Conservation (phyloP, 2,113 vertebrate species). For the Elaphurus davidianus region DNA sequence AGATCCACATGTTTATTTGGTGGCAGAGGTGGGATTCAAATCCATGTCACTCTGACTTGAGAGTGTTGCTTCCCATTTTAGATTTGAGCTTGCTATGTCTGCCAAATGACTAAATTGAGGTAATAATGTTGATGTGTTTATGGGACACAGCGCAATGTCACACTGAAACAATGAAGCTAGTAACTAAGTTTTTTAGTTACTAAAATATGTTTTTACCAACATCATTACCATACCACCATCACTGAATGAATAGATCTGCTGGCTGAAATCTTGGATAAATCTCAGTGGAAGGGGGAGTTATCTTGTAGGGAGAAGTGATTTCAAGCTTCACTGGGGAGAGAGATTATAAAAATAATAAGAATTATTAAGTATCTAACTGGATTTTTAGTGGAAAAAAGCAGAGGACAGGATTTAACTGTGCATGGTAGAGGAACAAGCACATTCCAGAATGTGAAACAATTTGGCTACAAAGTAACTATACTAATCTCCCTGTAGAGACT, state of each 20-base stretch:
- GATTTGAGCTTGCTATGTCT: background rate
- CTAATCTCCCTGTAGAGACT: background rate
- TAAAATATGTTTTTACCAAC: background rate
- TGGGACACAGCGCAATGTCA: background rate
- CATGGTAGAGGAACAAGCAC: background rate
- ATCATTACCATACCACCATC: background rate
- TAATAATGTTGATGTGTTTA: background rate
- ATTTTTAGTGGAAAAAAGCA: background rate
- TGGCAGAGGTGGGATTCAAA: background rate
- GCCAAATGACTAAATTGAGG: background rate
- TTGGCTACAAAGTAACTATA: background rate
- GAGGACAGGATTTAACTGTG: background rate
- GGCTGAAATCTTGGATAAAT: conserved; percentile 13
- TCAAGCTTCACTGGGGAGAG: background rate
- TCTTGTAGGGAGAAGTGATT: background rate
- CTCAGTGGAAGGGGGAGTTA: background rate
- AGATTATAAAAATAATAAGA: conserved; percentile 9
- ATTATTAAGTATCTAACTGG: background rate
- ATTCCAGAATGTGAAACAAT: background rate
- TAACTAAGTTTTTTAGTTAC: background rate
- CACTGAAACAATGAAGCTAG: background rate
- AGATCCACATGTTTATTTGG: background rate
- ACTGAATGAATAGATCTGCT: background rate
- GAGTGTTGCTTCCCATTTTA: background rate
- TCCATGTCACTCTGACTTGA: background rate